Evolutionary conservation across 2,113 vertebrate genomes (phyloP).

Genomic region (Todiramphus chloris): DNA sequence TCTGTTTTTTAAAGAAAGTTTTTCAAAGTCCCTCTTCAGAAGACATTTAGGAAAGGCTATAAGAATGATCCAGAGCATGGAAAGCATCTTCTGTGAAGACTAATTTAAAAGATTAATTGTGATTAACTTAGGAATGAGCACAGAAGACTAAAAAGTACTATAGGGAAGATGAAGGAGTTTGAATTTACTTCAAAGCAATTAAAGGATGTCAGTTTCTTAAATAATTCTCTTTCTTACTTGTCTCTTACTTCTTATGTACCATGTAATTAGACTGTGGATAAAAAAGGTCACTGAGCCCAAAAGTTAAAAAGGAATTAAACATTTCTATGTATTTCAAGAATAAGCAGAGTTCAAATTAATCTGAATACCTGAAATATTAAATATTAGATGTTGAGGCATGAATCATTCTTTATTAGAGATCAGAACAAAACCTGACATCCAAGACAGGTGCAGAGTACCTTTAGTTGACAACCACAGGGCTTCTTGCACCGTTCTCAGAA

Average conservation of each 20-base stretch:
- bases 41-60: neutral
- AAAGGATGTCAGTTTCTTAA: neutral
- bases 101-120: neutral
- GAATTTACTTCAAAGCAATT: slow-evolving; percentile 27
- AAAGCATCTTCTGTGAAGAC: neutral
- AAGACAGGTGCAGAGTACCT: neutral
- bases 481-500: neutral
- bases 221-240: slow-evolving; percentile 34
- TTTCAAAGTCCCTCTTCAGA: neutral
- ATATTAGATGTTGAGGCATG: neutral
- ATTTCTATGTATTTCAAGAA: slow-evolving; percentile 1
- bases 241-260: neutral
- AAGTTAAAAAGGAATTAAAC: slow-evolving; percentile 34
- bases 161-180: neutral
- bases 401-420: neutral
- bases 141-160: neutral
- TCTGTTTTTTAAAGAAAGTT: neutral
- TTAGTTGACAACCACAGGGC: neutral
- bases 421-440: neutral
- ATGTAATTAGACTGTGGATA: neutral
- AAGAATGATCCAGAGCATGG: neutral
- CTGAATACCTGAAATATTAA: neutral
- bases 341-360: neutral
- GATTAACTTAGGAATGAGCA: neutral
- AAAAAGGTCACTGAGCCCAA: neutral